phyloP scores from a whole-genome alignment of 2,797 vertebrate genomes.

The Ptychobarbus kaznakovi region DNA sequence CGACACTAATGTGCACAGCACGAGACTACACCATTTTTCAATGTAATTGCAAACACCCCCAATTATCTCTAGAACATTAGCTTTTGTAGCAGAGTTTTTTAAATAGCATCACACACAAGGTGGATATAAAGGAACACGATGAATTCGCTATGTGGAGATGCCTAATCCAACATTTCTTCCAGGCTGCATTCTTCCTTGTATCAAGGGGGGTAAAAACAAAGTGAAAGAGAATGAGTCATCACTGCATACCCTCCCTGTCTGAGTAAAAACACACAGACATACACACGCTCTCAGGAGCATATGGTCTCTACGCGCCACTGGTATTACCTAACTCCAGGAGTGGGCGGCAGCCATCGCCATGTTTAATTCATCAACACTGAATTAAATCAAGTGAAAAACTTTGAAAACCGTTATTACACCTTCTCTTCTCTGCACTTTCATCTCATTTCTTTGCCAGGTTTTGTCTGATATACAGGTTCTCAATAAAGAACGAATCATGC shows the following conservation, averaged over 20 bases:
- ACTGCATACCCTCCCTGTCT: constrained; percentile 71
- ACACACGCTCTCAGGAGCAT: constrained; percentile 60
- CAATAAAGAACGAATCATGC: constrained; percentile 5
- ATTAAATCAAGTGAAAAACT: constrained; percentile 52
- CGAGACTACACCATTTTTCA: not conserved
- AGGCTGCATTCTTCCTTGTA: constrained; percentile 51
- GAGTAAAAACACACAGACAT: constrained; percentile 70
- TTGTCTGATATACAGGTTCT: not conserved
- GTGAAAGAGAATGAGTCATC: constrained; percentile 75
- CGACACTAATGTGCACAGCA: no score
- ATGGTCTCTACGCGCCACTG: constrained; percentile 68
- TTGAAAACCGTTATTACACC: constrained; percentile 20
- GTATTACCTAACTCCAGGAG: constrained; percentile 74
- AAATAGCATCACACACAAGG: not conserved
- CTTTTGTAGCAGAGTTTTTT: not conserved
- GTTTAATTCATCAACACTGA: constrained; percentile 72
- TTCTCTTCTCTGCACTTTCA: constrained; percentile 2
- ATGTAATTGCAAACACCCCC: not conserved
- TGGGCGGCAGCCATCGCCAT: constrained; percentile 73
- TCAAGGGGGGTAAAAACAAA: constrained; percentile 74
- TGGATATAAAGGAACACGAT: not conserved
- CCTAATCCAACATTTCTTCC: constrained; percentile 58
- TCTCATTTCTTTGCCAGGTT: not conserved
- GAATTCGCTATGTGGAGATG: constrained; percentile 55
- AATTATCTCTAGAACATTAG: constrained; percentile 3